Percentiles rank a stretch among this genome's conserved stretches.
phyloP scores from a whole-genome alignment of 2,113 vertebrate species.

The Chauna torquata region DNA sequence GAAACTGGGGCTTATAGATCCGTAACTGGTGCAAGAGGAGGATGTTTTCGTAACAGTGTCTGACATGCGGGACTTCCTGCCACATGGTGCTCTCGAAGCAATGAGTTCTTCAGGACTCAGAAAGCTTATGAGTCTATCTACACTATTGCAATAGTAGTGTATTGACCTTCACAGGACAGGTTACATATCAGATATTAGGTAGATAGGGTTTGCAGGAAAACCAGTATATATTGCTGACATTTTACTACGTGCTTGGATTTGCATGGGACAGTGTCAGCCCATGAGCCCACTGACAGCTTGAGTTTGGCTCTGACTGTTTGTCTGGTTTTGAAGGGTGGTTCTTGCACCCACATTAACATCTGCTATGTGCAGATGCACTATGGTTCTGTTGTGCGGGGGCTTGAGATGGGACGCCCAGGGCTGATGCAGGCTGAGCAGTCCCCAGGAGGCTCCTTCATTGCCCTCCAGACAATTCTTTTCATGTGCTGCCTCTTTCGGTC shows the following conservation, averaged over 20 bases:
- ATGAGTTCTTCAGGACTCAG: not conserved
- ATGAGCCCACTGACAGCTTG: not conserved
- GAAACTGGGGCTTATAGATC: not conserved
- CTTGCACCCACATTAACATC: not conserved
- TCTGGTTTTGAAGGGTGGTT: not conserved
- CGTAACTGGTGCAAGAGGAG: not conserved
- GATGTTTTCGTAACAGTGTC: not conserved
- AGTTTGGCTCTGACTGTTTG: not conserved
- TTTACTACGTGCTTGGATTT: not conserved
- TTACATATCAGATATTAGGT: not conserved
- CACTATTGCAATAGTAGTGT: not conserved
- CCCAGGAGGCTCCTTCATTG: not conserved
- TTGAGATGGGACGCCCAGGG: not conserved
- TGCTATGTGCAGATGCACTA: not conserved
- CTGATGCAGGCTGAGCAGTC: not conserved
- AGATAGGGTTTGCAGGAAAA: not conserved
- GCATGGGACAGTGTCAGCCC: not conserved
- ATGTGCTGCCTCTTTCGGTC: not conserved
- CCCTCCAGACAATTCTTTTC: not conserved
- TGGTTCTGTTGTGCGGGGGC: not conserved
- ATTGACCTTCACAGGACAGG: not conserved
- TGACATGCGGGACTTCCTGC: not conserved
- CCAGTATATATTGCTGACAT: not conserved
- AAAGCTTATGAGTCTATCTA: not conserved
- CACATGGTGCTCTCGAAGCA: not conserved